Percentiles rank a stretch among this genome's conserved stretches.
phyloP scores from a whole-genome alignment of 2,113 vertebrate species.

The Daboia siamensis region DNA sequence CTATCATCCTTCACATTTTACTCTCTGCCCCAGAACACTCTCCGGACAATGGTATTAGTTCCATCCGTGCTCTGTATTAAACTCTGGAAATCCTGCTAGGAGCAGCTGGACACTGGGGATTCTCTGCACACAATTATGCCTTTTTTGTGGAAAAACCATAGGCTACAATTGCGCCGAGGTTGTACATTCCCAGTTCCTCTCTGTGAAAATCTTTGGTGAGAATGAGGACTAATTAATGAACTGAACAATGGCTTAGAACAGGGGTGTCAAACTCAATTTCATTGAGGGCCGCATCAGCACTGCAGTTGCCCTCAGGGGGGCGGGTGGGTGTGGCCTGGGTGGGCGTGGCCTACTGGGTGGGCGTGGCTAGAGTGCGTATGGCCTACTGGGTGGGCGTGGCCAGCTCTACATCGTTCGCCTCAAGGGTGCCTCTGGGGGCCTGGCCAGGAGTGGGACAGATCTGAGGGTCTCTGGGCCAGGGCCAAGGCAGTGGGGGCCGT shows the following conservation, averaged over 20 bases:
- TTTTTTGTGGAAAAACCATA: conserved; percentile 48
- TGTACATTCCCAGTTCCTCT: conserved; percentile 36
- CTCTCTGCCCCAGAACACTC: conserved; percentile 66
- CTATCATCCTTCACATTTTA: conserved; percentile 70
- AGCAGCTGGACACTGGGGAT: conserved; percentile 68
- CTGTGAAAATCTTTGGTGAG: conserved; percentile 44
- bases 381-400: too few species aligned
- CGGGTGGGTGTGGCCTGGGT: too few species aligned
- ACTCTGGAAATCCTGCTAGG: conserved; percentile 70
- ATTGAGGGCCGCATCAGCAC: too few species aligned
- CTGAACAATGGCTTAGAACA: background rate
- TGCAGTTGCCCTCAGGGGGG: too few species aligned
- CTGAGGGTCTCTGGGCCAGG: too few species aligned
- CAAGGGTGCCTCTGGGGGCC: too few species aligned
- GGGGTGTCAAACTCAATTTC: too few species aligned
- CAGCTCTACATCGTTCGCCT: too few species aligned
- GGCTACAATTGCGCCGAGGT: conserved; percentile 53
- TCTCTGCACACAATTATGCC: conserved; percentile 49
- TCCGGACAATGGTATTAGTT: conserved; percentile 65
- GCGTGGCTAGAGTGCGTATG: too few species aligned
- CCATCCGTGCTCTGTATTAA: conserved; percentile 76
- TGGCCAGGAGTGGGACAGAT: too few species aligned
- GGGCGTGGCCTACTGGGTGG: too few species aligned
- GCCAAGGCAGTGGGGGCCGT: too few species aligned
- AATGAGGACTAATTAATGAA: conserved; percentile 36